Conservation (phyloP, 2,888 invertebrate species). For the Trisateles emortualis region DNA sequence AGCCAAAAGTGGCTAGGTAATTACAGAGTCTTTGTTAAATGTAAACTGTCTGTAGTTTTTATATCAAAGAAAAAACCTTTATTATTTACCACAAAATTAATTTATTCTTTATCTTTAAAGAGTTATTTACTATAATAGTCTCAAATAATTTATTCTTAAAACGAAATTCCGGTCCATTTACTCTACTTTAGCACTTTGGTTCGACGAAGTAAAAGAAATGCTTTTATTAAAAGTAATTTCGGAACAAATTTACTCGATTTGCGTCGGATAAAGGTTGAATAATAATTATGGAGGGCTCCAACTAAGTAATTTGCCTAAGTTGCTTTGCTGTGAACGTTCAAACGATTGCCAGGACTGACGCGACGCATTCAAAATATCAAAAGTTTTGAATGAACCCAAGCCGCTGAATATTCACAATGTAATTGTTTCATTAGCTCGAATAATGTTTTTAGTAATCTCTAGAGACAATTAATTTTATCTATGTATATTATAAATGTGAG, state of each 20-base stretch:
- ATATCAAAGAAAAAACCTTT: conserved; percentile 11
- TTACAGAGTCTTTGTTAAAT: background rate
- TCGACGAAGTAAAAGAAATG: conserved; percentile 78
- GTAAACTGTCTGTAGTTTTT: background rate
- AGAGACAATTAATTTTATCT: conserved; percentile 34
- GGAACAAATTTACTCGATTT: conserved; percentile 80
- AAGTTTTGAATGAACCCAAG: conserved; percentile 52
- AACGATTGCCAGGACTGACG: conserved; percentile 38
- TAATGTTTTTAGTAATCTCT: conserved; percentile 45
- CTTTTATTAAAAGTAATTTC: conserved; percentile 84
- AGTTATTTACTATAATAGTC: conserved; percentile 74
- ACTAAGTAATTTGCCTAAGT: conserved; percentile 71
- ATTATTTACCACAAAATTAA: conserved; percentile 31
- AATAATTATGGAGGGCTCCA: conserved; percentile 70
- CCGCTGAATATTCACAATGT: conserved; percentile 60
- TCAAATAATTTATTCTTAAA: conserved; percentile 77
- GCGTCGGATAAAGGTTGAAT: conserved; percentile 78
- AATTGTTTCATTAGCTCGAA: conserved; percentile 54
- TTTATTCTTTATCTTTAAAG: conserved; percentile 47
- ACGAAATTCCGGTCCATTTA: conserved; percentile 83
- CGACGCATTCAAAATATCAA: conserved; percentile 57
- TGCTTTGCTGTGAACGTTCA: conserved; percentile 58
- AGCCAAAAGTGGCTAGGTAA: background rate
- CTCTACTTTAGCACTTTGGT: conserved; percentile 81
- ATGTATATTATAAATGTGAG: conserved; percentile 24